These are phyloP conservation scores for Alcedo atthis DNA, from an alignment of 2,797 vertebrate species.

Conservation along the genomic window DNA sequence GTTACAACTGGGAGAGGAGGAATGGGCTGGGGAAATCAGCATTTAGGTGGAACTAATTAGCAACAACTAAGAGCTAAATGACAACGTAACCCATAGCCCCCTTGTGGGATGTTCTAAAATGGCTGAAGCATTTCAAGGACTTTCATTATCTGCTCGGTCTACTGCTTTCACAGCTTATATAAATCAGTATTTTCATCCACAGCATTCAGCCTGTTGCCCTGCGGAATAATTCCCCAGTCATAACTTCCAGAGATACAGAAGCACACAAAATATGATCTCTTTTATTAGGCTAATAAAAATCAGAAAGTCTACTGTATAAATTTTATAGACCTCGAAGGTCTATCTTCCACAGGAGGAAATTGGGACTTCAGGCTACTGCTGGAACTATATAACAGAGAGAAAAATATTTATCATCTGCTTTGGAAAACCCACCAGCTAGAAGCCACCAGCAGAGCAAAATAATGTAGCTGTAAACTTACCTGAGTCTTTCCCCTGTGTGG, in stretches of 20 bases:
- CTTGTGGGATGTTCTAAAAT: slow-evolving; percentile 64
- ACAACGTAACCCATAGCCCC: slow-evolving; percentile 36
- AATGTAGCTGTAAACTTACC: background rate
- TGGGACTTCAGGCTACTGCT: slow-evolving; percentile 38
- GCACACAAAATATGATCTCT: slow-evolving; percentile 58
- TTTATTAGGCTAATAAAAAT: slow-evolving; percentile 71
- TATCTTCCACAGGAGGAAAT: slow-evolving; percentile 34
- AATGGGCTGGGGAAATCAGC: slow-evolving; percentile 34
- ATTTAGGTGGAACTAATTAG: slow-evolving; percentile 57
- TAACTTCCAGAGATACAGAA: slow-evolving; percentile 28
- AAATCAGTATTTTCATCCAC: slow-evolving; percentile 21
- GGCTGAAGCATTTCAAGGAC: slow-evolving; percentile 50
- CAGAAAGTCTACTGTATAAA: slow-evolving; percentile 51
- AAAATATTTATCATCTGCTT: slow-evolving; percentile 35
- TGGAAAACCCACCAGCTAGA: slow-evolving; percentile 4
- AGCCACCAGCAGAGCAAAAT: slow-evolving; percentile 31
- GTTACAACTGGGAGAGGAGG: background rate
- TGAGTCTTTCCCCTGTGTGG: background rate
- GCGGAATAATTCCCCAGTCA: background rate
- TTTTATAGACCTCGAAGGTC: slow-evolving; percentile 67
- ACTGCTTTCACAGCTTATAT: slow-evolving; percentile 3
- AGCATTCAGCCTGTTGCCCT: background rate
- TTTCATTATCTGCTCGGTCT: slow-evolving; percentile 24
- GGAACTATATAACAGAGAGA: background rate
- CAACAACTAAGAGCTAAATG: slow-evolving; percentile 37